Base-by-base conservation (phyloP, 2,113 vertebrate species). In the Maccullochella peelii region DNA sequence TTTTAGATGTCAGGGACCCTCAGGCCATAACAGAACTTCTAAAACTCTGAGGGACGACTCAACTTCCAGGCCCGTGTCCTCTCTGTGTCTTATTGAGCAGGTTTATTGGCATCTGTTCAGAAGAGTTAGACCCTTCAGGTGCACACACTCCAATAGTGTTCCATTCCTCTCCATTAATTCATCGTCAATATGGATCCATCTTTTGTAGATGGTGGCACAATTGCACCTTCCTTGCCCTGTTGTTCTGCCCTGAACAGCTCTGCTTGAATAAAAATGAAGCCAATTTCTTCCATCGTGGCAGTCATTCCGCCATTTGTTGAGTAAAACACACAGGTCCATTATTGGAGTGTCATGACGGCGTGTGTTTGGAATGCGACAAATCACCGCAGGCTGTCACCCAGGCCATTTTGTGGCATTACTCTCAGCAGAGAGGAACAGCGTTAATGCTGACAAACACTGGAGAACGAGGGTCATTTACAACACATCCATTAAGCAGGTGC, bases 171-270 rank as follows among this genome's bases (percentile, higher is more conserved):
- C 89, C 86, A 91, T 94, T 90, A 93, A 94, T 86, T 88, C 59
- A 42, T 92, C 86, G 90, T 90, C 88, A 82, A 87, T 90, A 90
- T 83, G 77, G 89, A 86, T 75, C 88, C 95, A 81, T 97, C 96
- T 96, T 96, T 95, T 96, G 84, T 96, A 94, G 83, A 97, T 95
- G 77, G 93, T 94, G 76, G 96, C 96, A 93, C 95, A 86, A 95
- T 96, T 85, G 93, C 95, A 79, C 92, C 96, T 96, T 83, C 95
- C 83, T 95, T 96, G 79, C 95, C 96, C 96, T 94, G 92, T 89
- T 96, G 94, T 93, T 93, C 95, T 66, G 62, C 93, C 96, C 95
- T 38, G 95, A 95, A 93, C 95, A 95, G 89, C 96, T 95, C 83
- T 94, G 78, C 95, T 96, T 97, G 93, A 91, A 94, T 94, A 91